Evolutionary conservation across 2,888 invertebrate genomes (phyloP), one percentile per base, ranked within the genome.

Genomic region (Agonopterix arenella): DNA sequence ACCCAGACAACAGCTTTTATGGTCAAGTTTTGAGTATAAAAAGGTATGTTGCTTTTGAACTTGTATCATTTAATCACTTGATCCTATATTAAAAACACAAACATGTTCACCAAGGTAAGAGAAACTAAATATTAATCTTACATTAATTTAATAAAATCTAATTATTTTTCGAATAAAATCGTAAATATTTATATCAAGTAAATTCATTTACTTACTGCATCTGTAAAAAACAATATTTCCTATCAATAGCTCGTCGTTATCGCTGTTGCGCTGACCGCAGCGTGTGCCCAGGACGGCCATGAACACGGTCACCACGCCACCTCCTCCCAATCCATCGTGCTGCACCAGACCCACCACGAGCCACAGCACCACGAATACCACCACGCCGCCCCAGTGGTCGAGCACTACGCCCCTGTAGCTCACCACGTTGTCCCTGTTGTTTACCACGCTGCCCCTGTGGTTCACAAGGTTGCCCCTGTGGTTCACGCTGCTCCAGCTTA

Each of bases 231-330:
- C 3, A 7, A 52, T 11, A 36, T 41, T 28, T 44, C 11, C 47
- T 45, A 11, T 38, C 40, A n/a, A 9, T n/a, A 59, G 57, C 44
- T 57, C 43, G 11, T 59, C 45, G 51, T 61, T 43, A 42, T 62
- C 11, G 49, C 59, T 11, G 55, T 54, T 44, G 58, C 55, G 37
- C 40, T 62, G 28, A 42, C 58, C n/a, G 62, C 57, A 36, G 72
- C 59, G 11, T 65, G 53, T 46, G 71, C 71, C 36, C 70, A 76
- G 55, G 60, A 64, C 36, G 53, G 46, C 10, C 40, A 40, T 40
- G 40, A n/a, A 7, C 48, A 53, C 44, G 54, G 59, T 8, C 55
- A 65, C 13, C 61, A 62, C 8, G 58, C 58, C 18, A 53, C 47
- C 37, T 61, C 60, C 18, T 59, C 60, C 2, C 59, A 59, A 44